Evolutionary conservation across 2,797 vertebrate species (phyloP).

Genomic region (Esox masquinongy): DNA sequence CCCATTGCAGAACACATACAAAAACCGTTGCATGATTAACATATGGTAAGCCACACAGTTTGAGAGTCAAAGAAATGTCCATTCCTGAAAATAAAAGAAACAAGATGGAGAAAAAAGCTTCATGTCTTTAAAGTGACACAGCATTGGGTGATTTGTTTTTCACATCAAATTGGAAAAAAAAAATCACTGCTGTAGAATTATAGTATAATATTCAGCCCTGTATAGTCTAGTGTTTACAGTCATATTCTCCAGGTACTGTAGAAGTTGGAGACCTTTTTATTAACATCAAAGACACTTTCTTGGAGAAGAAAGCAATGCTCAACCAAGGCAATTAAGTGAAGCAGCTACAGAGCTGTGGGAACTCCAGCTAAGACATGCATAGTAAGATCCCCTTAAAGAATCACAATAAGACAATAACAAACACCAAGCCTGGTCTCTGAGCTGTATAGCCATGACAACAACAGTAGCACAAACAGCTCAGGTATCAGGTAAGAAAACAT

Average conservation of each 20-base stretch:
- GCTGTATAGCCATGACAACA: not conserved
- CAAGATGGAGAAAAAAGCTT: constrained; percentile 18
- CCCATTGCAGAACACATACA: not conserved
- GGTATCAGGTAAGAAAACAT: not conserved
- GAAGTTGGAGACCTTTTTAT: not conserved
- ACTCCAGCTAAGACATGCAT: constrained; percentile 23
- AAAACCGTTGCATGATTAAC: not conserved
- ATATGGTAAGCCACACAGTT: not conserved
- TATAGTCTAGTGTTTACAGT: constrained; percentile 25
- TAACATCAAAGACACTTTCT: not conserved
- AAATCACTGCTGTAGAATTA: constrained; percentile 36
- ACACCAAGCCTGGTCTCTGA: not conserved
- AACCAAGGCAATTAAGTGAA: constrained; percentile 18
- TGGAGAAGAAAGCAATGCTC: constrained; percentile 28
- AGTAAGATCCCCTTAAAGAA: constrained; percentile 15
- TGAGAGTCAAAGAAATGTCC: not conserved
- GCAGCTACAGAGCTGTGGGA: constrained; percentile 27
- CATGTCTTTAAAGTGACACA: constrained; percentile 47
- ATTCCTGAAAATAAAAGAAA: not conserved
- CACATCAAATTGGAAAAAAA: constrained; percentile 37
- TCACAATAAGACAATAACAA: constrained; percentile 21
- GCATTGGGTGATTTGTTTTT: constrained; percentile 56
- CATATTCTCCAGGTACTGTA: not conserved
- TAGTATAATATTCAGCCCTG: constrained; percentile 36
- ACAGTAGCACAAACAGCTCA: not conserved